These are phyloP conservation scores for Apis dorsata DNA, from an alignment of 1,140 invertebrate species.

Conservation along the genomic window DNA sequence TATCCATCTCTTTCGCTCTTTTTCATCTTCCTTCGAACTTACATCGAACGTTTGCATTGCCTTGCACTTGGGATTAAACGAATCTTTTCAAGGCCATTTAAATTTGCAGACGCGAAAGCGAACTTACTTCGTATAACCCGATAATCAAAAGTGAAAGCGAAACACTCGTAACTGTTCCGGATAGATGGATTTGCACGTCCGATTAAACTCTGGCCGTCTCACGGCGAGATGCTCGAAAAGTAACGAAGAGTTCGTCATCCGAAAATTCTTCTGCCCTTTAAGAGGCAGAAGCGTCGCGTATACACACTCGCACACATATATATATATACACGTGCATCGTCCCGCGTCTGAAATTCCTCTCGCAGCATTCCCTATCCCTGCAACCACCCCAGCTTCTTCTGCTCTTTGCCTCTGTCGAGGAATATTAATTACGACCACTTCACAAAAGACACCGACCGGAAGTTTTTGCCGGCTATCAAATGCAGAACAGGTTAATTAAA, in stretches of 20 bases:
- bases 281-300: slow-evolving; percentile 34
- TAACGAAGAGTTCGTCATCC: slow-evolving; percentile 49
- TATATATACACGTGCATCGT: no score
- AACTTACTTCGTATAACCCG: slow-evolving; percentile 10
- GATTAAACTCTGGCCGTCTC: slow-evolving; percentile 34
- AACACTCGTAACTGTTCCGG: slow-evolving; percentile 31
- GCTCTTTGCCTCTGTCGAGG: slow-evolving; percentile 54
- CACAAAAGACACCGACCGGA: slow-evolving; percentile 67
- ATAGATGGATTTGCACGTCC: slow-evolving; percentile 47
- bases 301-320: no score
- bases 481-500: slow-evolving; percentile 77
- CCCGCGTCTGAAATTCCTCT: slow-evolving; percentile 32
- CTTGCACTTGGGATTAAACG: neutral
- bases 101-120: neutral
- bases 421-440: slow-evolving; percentile 72
- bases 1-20: no score
- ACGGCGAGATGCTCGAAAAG: slow-evolving; percentile 27
- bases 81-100: neutral
- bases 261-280: slow-evolving; percentile 58
- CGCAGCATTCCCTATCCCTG: neutral
- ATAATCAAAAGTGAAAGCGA: slow-evolving; percentile 30
- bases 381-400: slow-evolving; percentile 1
- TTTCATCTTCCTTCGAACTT: no score
- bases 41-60: neutral
- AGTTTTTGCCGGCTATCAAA: slow-evolving; percentile 74